These are phyloP conservation scores for Himalopsyche kuldschensis DNA, from an alignment of 2,888 invertebrate genomes.

Conservation along the genomic window DNA sequence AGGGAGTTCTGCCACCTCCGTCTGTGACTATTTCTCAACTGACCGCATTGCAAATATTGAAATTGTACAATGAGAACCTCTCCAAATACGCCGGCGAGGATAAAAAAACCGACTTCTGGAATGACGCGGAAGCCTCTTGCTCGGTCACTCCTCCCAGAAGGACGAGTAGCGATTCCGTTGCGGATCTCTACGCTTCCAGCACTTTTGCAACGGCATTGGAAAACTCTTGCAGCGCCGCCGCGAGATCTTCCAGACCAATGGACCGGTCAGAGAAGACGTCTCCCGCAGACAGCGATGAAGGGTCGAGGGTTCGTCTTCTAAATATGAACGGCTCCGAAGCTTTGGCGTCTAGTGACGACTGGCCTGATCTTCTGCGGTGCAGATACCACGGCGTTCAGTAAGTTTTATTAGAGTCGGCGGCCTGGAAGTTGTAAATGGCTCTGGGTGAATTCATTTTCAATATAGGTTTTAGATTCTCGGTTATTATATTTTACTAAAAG, in stretches of 20 bases:
- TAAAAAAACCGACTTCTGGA: slow-evolving; percentile 41
- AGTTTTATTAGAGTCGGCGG: too few relatives aligned
- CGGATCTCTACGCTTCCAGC: slow-evolving; percentile 3
- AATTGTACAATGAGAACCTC: slow-evolving; percentile 59
- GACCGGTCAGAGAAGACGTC: not conserved
- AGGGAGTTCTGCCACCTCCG: slow-evolving; percentile 75
- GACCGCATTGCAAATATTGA: slow-evolving; percentile 67
- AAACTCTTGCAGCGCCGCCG: not conserved
- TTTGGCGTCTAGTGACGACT: slow-evolving; percentile 52
- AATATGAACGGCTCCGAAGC: slow-evolving; percentile 43
- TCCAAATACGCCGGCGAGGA: slow-evolving; percentile 53
- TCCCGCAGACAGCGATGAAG: not conserved
- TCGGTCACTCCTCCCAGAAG: slow-evolving; percentile 18
- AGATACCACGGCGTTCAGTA: slow-evolving; percentile 74
- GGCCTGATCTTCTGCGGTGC: slow-evolving; percentile 66
- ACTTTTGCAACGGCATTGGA: slow-evolving; percentile 22
- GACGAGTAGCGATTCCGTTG: slow-evolving; percentile 12
- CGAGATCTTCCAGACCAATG: not conserved
- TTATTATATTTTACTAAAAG: too few relatives aligned
- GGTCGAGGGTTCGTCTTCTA: not conserved
- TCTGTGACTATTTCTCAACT: slow-evolving; percentile 70
- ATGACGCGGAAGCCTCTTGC: slow-evolving; percentile 27
- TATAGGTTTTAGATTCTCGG: too few relatives aligned
- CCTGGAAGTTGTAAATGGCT: too few relatives aligned
- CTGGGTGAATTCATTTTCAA: too few relatives aligned